Base-by-base conservation (phyloP, 92 coral and sea anemone species). In the Pocillopora meandrina region DNA sequence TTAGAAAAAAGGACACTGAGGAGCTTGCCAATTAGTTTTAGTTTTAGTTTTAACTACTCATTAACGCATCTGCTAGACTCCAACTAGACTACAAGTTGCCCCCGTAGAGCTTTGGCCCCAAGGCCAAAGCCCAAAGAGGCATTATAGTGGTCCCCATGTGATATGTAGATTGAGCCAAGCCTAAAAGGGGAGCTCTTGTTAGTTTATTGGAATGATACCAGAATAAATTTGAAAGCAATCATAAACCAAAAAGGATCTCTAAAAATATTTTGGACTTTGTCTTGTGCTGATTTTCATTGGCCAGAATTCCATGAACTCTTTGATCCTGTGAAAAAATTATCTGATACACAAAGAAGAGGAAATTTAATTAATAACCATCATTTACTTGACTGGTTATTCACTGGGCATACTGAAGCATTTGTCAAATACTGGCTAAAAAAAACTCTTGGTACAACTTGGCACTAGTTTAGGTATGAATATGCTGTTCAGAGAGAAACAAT, bases 381-480 rank as follows among this genome's bases (percentile, higher is more conserved):
- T 75, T 58, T 87, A 2, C 83, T 79, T 78, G 89, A 84, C 65
- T 92, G 93, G 87, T 66, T 90, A 5, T 52, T 89, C 77, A 89
- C 95, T 42, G 84, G 85, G 64, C 65, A 92, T 17, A 81, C 90
- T 23, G 94, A 88, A 55, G 80, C 64, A 2, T 91, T 91, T 84
- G 91, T 88, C 0, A 91, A 88, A 12, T 70, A 49, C 15, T 92
- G 92, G 95, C 69, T 89, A 66, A 65, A 86, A 34, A 75, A 83
- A n/a, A 56, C 83, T 71, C 76, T 92, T 26, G 80, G 85, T 56
- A 81, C 90, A 72, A 64, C 81, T 65, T 86, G 95, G 92, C 23
- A 89, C 80, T 89, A 92, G 92, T 92, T 68, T 68, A 64, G 95
- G 58, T 91, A 89, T 84, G 94, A 87, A 81, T 82, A 81, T 80